Conservation (phyloP, 64 coral and sea anemone species). For the Montipora foliosa region DNA sequence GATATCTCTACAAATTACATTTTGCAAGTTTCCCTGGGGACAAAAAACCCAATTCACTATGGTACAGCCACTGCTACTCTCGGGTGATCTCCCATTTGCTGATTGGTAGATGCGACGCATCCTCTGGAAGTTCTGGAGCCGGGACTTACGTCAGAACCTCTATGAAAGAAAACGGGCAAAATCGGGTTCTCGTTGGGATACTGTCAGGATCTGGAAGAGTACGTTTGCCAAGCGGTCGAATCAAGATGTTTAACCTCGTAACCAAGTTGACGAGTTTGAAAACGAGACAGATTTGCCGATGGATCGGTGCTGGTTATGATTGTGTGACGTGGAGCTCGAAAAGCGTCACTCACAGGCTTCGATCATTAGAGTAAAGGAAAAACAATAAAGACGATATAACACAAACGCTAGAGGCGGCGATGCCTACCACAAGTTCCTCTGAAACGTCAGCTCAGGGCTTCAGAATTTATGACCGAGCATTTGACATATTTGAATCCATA, state of each 20-base stretch:
- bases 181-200: conserved; percentile 72
- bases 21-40: conserved; percentile 90
- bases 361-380: neutral
- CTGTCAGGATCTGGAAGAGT: conserved; percentile 59
- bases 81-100: conserved; percentile 30
- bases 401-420: too few relatives aligned
- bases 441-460: too few relatives aligned
- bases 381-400: neutral
- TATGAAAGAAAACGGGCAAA: neutral
- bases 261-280: conserved; percentile 64
- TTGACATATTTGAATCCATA: too few relatives aligned
- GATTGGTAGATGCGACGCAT: conserved; percentile 76
- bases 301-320: conserved; percentile 29
- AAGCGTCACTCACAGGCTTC: neutral
- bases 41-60: conserved; percentile 55
- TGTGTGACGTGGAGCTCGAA: conserved; percentile 3
- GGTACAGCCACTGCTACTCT: conserved; percentile 75
- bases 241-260: conserved; percentile 37
- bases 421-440: too few relatives aligned
- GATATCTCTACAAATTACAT: conserved; percentile 32
- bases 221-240: neutral
- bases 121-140: conserved; percentile 76
- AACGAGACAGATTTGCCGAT: conserved; percentile 72
- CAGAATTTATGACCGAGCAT: too few relatives aligned
- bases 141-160: conserved; percentile 57